Evolutionary conservation across 2,113 vertebrate genomes (phyloP).

Genomic region (Limanda limanda): DNA sequence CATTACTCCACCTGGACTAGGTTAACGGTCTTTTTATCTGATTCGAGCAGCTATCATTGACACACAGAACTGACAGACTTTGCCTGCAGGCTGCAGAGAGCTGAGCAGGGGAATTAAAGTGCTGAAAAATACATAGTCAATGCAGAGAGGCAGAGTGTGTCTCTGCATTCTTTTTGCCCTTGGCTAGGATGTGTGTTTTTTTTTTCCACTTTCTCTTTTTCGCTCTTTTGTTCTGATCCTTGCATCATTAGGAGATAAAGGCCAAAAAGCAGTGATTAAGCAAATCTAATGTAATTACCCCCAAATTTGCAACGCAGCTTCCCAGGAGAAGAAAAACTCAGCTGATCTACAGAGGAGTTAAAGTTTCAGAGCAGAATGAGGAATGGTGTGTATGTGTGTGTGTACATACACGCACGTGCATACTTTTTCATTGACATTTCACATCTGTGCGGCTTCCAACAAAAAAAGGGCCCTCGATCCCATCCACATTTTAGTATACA

Average conservation of each 20-base stretch:
- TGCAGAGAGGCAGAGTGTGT: constrained; percentile 25
- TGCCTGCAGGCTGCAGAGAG: constrained; percentile 64
- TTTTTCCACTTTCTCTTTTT: not conserved
- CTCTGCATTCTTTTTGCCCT: constrained; percentile 47
- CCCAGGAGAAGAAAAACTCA: constrained; percentile 44
- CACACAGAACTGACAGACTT: constrained; percentile 51
- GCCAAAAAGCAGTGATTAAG: constrained; percentile 64
- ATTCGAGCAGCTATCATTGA: constrained; percentile 62
- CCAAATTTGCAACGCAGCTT: constrained; percentile 57
- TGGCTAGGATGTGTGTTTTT: constrained; percentile 44
- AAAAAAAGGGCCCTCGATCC: not conserved
- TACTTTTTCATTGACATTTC: constrained; percentile 42
- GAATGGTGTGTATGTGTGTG: not conserved
- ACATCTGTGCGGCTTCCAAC: constrained; percentile 55
- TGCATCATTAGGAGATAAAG: constrained; percentile 63
- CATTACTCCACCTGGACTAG: constrained; percentile 76
- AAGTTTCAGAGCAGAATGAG: constrained; percentile 29
- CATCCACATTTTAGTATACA: constrained; percentile 27
- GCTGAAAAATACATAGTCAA: constrained; percentile 67
- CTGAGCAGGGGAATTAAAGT: constrained; percentile 42
- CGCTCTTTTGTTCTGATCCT: constrained; percentile 50
- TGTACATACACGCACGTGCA: constrained; percentile 30
- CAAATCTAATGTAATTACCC: constrained; percentile 68
- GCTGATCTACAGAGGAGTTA: constrained; percentile 57
- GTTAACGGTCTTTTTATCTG: constrained; percentile 76